These are phyloP conservation scores for Paramuricea clavata DNA, from an alignment of 92 coral and sea anemone species.

Conservation along the genomic window DNA sequence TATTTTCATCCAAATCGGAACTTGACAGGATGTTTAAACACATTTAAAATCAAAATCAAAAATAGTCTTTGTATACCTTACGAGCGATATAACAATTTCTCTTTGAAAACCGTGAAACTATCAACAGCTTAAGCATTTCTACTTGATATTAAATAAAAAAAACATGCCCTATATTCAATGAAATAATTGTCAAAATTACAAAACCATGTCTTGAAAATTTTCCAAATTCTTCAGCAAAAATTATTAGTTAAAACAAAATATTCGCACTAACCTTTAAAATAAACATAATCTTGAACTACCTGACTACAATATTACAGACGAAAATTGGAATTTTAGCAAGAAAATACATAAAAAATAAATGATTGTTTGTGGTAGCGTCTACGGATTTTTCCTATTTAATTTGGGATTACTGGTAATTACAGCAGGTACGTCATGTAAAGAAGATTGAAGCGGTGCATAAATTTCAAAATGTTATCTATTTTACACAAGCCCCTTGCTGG, in stretches of 20 bases:
- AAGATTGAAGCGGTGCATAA: too few species aligned
- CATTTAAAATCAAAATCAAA: background rate
- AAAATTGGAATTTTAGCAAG: background rate
- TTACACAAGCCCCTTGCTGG: too few species aligned
- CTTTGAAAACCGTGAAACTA: background rate
- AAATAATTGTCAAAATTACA: background rate
- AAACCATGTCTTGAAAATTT: background rate
- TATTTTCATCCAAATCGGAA: background rate
- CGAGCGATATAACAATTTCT: background rate
- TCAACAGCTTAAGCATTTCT: background rate
- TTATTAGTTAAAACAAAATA: background rate
- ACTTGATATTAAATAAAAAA: background rate
- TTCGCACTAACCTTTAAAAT: constrained; percentile 3
- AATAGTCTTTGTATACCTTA: background rate
- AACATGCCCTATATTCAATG: background rate
- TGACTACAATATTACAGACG: background rate
- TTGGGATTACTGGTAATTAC: too few species aligned
- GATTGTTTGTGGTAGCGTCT: background rate
- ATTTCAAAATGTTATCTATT: too few species aligned
- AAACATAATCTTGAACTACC: constrained; percentile 18
- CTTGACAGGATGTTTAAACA: background rate
- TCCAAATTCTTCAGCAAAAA: background rate
- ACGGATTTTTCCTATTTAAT: background rate
- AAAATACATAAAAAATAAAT: background rate
- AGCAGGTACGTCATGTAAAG: background rate